Evolutionary conservation across 2,797 vertebrate species (phyloP).

Genomic region (Etheostoma nigrum): DNA sequence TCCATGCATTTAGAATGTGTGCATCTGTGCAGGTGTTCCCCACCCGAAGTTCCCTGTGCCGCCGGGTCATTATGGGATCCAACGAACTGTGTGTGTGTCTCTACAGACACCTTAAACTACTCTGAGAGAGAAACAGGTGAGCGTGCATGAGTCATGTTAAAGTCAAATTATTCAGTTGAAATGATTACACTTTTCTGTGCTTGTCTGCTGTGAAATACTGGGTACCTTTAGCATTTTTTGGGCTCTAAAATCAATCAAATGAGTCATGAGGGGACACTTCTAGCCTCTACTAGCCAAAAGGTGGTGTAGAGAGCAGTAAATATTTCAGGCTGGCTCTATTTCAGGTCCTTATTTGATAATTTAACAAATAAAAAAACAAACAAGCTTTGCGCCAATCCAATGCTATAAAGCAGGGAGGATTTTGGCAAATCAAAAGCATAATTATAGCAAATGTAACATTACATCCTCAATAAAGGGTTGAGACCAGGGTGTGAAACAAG

Average conservation of each 20-base stretch:
- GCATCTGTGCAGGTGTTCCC: constrained; percentile 74
- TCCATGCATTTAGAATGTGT: constrained; percentile 4
- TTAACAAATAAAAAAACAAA: background rate
- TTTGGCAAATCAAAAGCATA: background rate
- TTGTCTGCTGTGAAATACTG: background rate
- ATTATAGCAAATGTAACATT: background rate
- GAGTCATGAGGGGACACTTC: background rate
- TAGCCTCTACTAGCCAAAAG: background rate
- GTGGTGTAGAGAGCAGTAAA: no score
- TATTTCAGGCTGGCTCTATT: background rate
- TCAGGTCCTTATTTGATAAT: background rate
- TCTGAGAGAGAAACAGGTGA: constrained; percentile 73
- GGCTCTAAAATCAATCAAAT: background rate
- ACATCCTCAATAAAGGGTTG: background rate
- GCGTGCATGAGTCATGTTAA: background rate
- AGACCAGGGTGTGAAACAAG: background rate
- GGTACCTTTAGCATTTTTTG: background rate
- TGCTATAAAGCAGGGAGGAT: background rate
- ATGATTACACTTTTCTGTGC: background rate
- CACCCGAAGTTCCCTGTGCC: constrained; percentile 74
- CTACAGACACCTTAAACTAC: constrained; percentile 70
- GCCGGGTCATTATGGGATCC: constrained; percentile 79
- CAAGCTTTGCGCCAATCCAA: background rate
- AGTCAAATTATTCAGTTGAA: background rate
- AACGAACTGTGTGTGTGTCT: constrained; percentile 75